Evolutionary conservation across 2,113 vertebrate species (phyloP).

Genomic region (Todiramphus chloris): DNA sequence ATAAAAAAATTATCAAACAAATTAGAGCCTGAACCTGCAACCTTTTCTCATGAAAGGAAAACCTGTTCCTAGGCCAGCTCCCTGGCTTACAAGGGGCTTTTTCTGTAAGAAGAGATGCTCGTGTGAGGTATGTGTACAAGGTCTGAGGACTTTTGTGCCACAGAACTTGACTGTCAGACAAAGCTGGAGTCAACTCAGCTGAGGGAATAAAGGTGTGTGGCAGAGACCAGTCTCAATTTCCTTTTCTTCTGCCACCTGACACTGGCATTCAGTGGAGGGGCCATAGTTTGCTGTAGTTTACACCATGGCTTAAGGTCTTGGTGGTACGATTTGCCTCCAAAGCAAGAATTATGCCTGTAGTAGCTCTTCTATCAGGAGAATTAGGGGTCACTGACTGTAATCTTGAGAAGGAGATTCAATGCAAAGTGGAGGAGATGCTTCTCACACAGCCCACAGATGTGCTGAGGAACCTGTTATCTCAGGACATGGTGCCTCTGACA

Average conservation of each 20-base stretch:
- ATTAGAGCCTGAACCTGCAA: conserved; percentile 31
- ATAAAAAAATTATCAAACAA: conserved; percentile 52
- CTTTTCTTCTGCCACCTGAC: not conserved
- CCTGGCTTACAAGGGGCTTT: not conserved
- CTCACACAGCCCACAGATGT: accelerated
- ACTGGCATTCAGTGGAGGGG: not conserved
- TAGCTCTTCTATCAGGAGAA: not conserved
- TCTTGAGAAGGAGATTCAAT: not conserved
- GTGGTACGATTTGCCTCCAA: not conserved
- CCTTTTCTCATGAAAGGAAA: conserved; percentile 21
- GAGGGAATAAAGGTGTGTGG: conserved; percentile 5
- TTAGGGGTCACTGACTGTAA: accelerated
- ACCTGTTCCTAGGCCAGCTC: not conserved
- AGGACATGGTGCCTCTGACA: not conserved
- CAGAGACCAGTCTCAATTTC: not conserved
- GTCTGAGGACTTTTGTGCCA: conserved; percentile 19
- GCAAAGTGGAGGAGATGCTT: not conserved
- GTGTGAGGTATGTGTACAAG: not conserved
- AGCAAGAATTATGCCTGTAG: not conserved
- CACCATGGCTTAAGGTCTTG: not conserved
- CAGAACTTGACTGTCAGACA: conserved; percentile 31
- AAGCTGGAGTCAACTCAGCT: not conserved
- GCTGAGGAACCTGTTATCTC: not conserved
- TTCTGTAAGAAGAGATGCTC: conserved; percentile 12
- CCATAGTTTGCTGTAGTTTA: not conserved